Conservation (phyloP, 2,797 vertebrate genomes). For the Harpagifer antarcticus region DNA sequence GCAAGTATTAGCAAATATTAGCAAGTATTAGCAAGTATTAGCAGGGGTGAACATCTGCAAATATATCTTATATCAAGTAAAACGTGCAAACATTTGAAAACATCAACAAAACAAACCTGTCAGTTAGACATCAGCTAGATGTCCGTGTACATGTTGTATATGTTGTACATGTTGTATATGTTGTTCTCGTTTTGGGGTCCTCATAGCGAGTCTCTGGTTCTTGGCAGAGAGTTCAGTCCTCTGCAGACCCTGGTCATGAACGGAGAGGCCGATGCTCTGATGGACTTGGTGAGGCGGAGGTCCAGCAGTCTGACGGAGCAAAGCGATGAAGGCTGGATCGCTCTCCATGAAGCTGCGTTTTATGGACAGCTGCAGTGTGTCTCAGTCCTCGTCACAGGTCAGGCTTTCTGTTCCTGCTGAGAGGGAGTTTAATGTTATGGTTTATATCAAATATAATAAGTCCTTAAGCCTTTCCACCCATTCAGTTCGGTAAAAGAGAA, state of each 20-base stretch:
- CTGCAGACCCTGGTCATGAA: slow-evolving; percentile 61
- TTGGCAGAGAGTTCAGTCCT: slow-evolving; percentile 71
- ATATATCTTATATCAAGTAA: too few species aligned
- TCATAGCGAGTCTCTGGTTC: background rate
- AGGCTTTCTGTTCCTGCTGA: background rate
- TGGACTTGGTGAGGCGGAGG: slow-evolving; percentile 71
- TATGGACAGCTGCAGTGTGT: slow-evolving; percentile 54
- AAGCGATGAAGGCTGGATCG: slow-evolving; percentile 38
- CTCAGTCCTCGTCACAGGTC: slow-evolving; percentile 52
- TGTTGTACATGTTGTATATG: background rate
- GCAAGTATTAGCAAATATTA: too few species aligned
- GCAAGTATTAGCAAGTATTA: too few species aligned
- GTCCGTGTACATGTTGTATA: background rate
- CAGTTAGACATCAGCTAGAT: too few species aligned
- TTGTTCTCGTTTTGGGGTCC: background rate
- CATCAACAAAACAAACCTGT: background rate
- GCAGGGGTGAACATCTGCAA: too few species aligned
- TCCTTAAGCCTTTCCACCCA: background rate
- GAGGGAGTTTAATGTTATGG: background rate
- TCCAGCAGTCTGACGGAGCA: slow-evolving; percentile 18
- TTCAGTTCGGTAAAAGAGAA: background rate
- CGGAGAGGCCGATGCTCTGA: slow-evolving; percentile 32
- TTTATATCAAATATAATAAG: background rate
- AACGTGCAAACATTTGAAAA: background rate
- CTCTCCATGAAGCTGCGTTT: slow-evolving; percentile 61